Base-by-base conservation (phyloP, 23 tunicate species). In the Styela clava region DNA sequence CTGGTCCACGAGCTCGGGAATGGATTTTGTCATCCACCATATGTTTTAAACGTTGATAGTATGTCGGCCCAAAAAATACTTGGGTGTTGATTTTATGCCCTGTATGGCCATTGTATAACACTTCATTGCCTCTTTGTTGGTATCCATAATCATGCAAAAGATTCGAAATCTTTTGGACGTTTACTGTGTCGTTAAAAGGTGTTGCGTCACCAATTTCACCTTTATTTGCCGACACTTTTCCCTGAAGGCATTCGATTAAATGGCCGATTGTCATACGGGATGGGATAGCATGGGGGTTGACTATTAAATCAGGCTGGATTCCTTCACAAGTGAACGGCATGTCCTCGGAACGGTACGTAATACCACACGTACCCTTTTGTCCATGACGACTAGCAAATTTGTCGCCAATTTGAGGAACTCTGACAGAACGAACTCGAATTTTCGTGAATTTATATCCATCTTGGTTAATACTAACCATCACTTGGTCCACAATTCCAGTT, bases 161-260 rank as follows among this genome's bases (percentile, higher is more conserved):
- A 73, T 96, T 93, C n/a, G 99, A 96, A 18, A 96, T 93, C 76
- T 96, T 96, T 69, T 96, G 99, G 22, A 96, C 99, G 61, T 93
- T 96, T 0, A 96, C 99, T 27, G 99, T 85, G 88, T 93, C 97
- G 79, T 96, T 96, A 69, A 96, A 96, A 0, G 99, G 99, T 0
- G 99, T 96, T 7, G 99, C 99, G 51, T 96, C 99, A 62, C 99
- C 99, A 64, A 96, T 96, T 72, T 96, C 99, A 7, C 99, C 99
- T 74, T 96, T 96, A 67, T 91, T 96, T 26, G 99, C 87, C 24
- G 97, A 93, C 30, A 96, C 99, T 72, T 96, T 96, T 23, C 98
- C 98, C 86, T 92, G 86, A 63, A 96, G 33, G 64, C 99, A 96
- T 63, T 96, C 99, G 71, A 96, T 91, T 61, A 96, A 96, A 56